Conservation (phyloP, 2,797 vertebrate genomes). For the Takifugu rubripes region DNA sequence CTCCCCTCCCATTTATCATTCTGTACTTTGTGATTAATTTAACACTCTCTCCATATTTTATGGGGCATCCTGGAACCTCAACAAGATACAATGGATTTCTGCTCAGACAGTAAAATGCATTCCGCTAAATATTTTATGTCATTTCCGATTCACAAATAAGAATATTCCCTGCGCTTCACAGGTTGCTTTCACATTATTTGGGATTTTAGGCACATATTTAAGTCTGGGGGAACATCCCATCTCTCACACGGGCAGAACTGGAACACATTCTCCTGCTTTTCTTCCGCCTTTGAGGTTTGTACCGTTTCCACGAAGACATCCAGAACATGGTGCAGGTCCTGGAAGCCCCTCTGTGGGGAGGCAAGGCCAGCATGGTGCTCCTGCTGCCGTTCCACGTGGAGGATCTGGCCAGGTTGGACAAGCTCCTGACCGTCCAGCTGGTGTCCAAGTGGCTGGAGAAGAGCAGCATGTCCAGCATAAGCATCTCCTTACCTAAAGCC, state of each 20-base stretch:
- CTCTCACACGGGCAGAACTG: no score
- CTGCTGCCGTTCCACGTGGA: slow-evolving; percentile 73
- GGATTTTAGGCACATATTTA: slow-evolving; percentile 2
- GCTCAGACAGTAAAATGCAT: slow-evolving; percentile 11
- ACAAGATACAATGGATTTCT: slow-evolving; percentile 24
- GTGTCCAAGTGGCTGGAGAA: slow-evolving; percentile 64
- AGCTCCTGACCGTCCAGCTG: slow-evolving; percentile 63
- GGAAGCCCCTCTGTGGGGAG: slow-evolving; percentile 61
- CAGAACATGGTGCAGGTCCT: slow-evolving; percentile 73
- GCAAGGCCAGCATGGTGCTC: slow-evolving; percentile 57
- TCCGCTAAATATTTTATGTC: no score
- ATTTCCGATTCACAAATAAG: slow-evolving; percentile 16
- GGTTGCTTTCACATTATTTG: background rate
- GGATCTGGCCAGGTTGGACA: slow-evolving; percentile 60
- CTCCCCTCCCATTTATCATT: slow-evolving; percentile 44
- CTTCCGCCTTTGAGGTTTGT: slow-evolving; percentile 52
- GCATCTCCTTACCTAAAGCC: slow-evolving; percentile 59
- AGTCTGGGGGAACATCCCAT: slow-evolving; percentile 5
- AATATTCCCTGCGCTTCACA: background rate
- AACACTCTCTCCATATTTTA: slow-evolving; percentile 51
- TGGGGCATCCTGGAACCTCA: slow-evolving; percentile 46
- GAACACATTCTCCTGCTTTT: no score
- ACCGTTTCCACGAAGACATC: slow-evolving; percentile 61
- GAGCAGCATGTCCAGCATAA: slow-evolving; percentile 47
- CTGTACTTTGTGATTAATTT: slow-evolving; percentile 57